Evolutionary conservation across 2,888 invertebrate genomes (phyloP), one percentile per base, ranked within the genome.

Genomic region (Apotomis capreana): DNA sequence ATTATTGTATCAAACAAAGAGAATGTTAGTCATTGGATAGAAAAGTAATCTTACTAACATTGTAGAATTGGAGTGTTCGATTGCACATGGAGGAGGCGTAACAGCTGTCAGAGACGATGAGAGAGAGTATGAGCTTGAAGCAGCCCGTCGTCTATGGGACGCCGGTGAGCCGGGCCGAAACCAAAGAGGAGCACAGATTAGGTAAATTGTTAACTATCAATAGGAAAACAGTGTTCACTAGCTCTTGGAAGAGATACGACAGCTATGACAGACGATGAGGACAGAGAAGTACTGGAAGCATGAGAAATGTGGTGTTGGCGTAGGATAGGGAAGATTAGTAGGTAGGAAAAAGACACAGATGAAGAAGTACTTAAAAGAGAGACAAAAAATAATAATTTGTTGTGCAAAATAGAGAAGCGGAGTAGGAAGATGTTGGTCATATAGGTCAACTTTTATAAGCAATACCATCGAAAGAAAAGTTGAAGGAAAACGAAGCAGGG

Each of bases 1-100:
- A 40, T 40, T 6, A 40, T 40, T 6, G 40, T 40, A 6, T 5
- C 5, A 40, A 40, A 5, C 40, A 40, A 49, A 49, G 49, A 49
- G 5, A 6, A 49, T 49, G 9, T 49, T 9, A 49, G 0, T 49
- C 3, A 10, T 49, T 15, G 0, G 15, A 15, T 26, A 2, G 26
- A 26, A 26, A 26, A 26, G 26, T 26, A 26, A 26, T 26, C 26
- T 26, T 26, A 1, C 26, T 40, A 40, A 49, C 12, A 2, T 5
- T 44, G 80, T 86, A 0, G 87, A 88, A 49, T 75, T 92, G 26
- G 92, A 92, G 68, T 90, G 90, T 68, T 80, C 88, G 0, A 60
- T 87, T 2, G 77, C 88, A 0, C 69, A 75, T 0, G 83, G 82
- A 0, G 87, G 88, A n/a, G 88, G 87, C 0, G 81, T 82, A 0